Evolutionary conservation across 1,140 invertebrate genomes (phyloP), one percentile per base, ranked within the genome.

Genomic region (Bombus waltoni): DNA sequence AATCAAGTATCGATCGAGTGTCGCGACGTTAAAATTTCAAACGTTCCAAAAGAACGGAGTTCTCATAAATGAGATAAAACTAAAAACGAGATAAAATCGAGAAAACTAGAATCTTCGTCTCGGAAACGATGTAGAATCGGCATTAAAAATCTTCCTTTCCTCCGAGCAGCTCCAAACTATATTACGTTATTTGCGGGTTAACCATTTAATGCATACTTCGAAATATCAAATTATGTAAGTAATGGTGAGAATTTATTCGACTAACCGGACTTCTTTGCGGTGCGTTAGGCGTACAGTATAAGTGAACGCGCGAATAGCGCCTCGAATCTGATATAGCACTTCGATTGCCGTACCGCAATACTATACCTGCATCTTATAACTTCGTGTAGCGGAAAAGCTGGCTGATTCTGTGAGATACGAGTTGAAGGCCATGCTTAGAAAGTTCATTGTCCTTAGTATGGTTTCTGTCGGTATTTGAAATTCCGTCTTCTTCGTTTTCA

Each of bases 351-450:
- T 28, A 77, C 62, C 28, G 62, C 35, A 57, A 79, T 71, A 47
- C 10, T 71, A 44, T 9, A 71, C 66, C 1, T 18, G 53, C 47
- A 71, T 70, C 65, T 59, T 79, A 81, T 71, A 35, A 70, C 47
- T 70, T 18, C 6, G 35, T 44, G 83, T 88, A 88, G 76, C 83
- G 85, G 88, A 89, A 87, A 91, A 85, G 87, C 85, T 86, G 93
- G 90, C 88, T 92, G 93, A 93, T 93, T 87, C 83, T 82, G 65
- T 83, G 87, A 76, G 86, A 89, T 87, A 75, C 71, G 44, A 80
- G 73, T 88, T 91, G 91, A 94, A 94, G 93, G 93, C 93, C 92
- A 93, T 87, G 88, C 90, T 85, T 85, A 77, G 78, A 75, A 90
- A 88, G 93, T 94, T 94, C 94, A 94, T 92, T 87, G 93, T 82